A percentile compares a stretch with the other conserved stretches of the same genome.
Evolutionary conservation across 2,888 invertebrate species (phyloP).

Genomic region (Podotricha telesiphe): DNA sequence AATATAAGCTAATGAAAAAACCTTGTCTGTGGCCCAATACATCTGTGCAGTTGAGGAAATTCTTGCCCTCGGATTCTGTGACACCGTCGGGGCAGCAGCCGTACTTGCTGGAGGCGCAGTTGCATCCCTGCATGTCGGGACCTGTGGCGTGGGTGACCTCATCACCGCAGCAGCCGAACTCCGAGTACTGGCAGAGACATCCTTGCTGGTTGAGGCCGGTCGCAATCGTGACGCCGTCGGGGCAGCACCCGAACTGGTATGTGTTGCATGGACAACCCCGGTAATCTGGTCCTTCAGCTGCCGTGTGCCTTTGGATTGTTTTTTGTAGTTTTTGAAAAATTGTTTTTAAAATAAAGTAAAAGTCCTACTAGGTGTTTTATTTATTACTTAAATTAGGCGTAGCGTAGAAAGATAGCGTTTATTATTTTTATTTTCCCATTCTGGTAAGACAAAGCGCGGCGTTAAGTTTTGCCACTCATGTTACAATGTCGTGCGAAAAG

Average conservation of each 20-base stretch:
- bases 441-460: too few species aligned
- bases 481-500: too few species aligned
- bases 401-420: too few species aligned
- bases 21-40: constrained; percentile 87
- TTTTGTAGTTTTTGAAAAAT: background rate
- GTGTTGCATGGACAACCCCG: constrained; percentile 85
- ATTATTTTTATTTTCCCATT: too few species aligned
- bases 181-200: constrained; percentile 90
- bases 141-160: constrained; percentile 91
- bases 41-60: constrained; percentile 92
- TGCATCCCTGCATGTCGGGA: constrained; percentile 90
- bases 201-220: constrained; percentile 86
- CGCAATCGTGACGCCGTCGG: constrained; percentile 90
- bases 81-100: constrained; percentile 95
- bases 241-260: constrained; percentile 95
- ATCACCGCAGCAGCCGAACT: constrained; percentile 93
- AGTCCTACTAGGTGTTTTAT: background rate
- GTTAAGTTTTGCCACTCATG: too few species aligned
- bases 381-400: background rate
- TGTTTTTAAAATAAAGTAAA: background rate
- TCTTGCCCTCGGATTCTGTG: constrained; percentile 90
- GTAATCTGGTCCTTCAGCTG: constrained; percentile 78
- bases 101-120: constrained; percentile 89
- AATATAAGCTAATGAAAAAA: constrained; percentile 47
- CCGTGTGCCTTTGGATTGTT: constrained; percentile 77